Evolutionary conservation across 2,888 invertebrate genomes (phyloP).

Genomic region (Cephus spinipes): DNA sequence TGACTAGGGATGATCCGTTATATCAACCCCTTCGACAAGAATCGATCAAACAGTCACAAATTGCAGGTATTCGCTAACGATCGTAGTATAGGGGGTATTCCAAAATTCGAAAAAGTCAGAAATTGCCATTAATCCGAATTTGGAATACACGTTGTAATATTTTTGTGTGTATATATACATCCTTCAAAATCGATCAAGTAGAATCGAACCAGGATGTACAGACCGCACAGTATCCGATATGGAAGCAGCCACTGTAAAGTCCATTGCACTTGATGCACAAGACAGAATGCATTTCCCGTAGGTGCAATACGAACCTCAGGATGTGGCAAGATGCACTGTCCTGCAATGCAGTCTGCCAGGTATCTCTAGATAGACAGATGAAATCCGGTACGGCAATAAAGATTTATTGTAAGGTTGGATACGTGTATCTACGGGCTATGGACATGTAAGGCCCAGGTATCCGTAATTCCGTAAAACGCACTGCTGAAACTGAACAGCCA

Average conservation of each 20-base stretch:
- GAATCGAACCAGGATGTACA: background rate
- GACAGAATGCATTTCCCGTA: background rate
- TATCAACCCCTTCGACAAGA: conserved; percentile 15
- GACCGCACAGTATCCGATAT: background rate
- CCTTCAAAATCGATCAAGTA: background rate
- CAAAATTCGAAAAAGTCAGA: no score
- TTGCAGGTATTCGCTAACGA: background rate
- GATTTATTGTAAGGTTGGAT: conserved; percentile 28
- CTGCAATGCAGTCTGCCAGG: background rate
- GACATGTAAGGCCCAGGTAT: background rate
- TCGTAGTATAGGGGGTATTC: background rate
- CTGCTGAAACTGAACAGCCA: conserved; percentile 12
- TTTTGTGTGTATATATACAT: background rate
- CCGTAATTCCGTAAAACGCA: background rate
- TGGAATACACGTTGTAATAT: no score
- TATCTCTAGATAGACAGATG: conserved; percentile 13
- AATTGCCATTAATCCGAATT: no score
- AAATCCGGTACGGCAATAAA: conserved; percentile 53
- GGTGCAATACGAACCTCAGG: conserved; percentile 52
- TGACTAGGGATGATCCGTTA: conserved; percentile 14
- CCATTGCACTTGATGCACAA: background rate
- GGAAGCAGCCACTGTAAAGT: background rate
- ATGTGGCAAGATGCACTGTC: conserved; percentile 46
- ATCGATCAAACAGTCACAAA: conserved; percentile 18
- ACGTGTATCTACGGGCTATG: background rate